Conservation (phyloP, 2,888 invertebrate genomes). For the Eumacrocentrus americanus region DNA sequence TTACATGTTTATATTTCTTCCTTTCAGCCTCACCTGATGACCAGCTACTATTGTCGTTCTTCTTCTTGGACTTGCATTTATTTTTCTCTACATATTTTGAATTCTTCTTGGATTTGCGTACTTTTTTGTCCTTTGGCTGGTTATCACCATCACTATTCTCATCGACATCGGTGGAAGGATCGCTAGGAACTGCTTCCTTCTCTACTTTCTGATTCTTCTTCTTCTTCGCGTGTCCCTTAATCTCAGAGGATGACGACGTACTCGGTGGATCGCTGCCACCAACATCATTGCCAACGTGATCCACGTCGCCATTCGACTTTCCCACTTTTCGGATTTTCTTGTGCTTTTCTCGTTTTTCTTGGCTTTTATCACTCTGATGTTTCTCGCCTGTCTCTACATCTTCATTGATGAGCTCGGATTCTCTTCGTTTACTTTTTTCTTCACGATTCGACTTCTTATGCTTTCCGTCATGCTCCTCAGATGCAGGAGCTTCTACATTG, state of each 20-base stretch:
- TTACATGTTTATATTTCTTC: too few species aligned
- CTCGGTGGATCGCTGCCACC: constrained; percentile 7
- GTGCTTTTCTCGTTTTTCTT: constrained; percentile 6
- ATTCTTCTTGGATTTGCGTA: constrained; percentile 10
- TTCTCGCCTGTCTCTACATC: constrained; percentile 24
- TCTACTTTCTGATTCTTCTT: neutral
- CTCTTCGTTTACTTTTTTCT: neutral
- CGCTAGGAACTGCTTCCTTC: neutral
- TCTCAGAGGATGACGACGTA: constrained; percentile 25
- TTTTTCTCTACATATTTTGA: constrained; percentile 8
- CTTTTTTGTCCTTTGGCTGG: constrained; percentile 23
- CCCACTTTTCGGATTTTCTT: neutral
- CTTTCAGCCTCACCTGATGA: too few species aligned
- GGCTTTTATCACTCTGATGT: constrained; percentile 30
- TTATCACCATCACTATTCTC: constrained; percentile 6
- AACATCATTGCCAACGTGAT: neutral
- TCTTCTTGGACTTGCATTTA: neutral
- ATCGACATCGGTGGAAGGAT: too few species aligned
- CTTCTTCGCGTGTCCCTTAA: constrained; percentile 25
- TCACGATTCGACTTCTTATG: neutral
- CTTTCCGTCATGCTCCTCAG: neutral
- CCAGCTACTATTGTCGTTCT: neutral
- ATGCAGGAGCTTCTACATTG: constrained; percentile 9
- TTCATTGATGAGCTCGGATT: constrained; percentile 24
- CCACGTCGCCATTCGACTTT: neutral